Conservation (phyloP, 30 jellyfish, hydroid and myxozoan genomes). For the Mastigias papua region DNA sequence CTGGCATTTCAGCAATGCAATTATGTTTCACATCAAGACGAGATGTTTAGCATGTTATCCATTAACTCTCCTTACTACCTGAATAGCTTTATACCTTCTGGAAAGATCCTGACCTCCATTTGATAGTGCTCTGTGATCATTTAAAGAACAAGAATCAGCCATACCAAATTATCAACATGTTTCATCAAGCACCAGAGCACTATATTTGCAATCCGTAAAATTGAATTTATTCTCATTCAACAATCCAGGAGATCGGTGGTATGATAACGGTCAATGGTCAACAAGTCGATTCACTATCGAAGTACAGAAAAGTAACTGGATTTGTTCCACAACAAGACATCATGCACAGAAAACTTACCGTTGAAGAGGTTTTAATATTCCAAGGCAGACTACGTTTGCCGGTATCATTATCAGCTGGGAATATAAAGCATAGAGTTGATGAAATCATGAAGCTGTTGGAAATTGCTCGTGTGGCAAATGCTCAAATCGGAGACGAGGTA, state of each 20-base stretch:
- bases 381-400: slow-evolving; percentile 82
- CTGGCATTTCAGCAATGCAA: too few species aligned
- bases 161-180: too few species aligned
- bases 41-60: too few species aligned
- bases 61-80: too few species aligned
- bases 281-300: slow-evolving; percentile 46
- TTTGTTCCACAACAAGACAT: slow-evolving; percentile 84
- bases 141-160: too few species aligned
- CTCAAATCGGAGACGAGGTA: slow-evolving; percentile 69
- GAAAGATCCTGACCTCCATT: too few species aligned
- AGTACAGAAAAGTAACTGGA: slow-evolving; percentile 67
- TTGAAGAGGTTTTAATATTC: slow-evolving; percentile 61
- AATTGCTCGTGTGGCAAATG: slow-evolving; percentile 53
- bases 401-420: slow-evolving; percentile 12
- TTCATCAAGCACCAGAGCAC: too few species aligned
- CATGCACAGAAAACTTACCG: slow-evolving; percentile 74
- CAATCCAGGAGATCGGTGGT: slow-evolving; percentile 54
- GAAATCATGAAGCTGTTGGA: slow-evolving; percentile 62
- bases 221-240: too few species aligned
- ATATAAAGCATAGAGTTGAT: slow-evolving; percentile 23
- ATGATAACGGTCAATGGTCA: slow-evolving; percentile 45
- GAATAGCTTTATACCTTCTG: too few species aligned
- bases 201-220: too few species aligned
- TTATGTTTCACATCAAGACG: too few species aligned
- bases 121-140: too few species aligned